Evolutionary conservation across 2,113 vertebrate genomes (phyloP).

Genomic region (Aepyceros melampus): DNA sequence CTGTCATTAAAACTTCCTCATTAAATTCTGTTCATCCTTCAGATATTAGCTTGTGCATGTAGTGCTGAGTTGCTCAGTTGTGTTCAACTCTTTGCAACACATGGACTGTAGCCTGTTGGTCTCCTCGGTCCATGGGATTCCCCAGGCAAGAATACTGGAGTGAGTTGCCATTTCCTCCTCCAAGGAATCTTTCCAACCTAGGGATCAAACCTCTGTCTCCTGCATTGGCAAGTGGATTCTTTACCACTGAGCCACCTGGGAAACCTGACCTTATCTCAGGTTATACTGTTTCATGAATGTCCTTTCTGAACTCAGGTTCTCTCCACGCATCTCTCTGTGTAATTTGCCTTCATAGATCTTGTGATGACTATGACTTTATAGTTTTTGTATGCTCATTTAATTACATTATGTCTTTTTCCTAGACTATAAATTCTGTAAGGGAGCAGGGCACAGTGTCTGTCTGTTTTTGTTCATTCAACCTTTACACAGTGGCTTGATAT

Average conservation of each 20-base stretch:
- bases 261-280: background rate
- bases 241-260: background rate
- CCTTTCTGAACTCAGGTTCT: background rate
- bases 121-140: background rate
- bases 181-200: background rate
- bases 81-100: background rate
- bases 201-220: background rate
- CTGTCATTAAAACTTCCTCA: background rate
- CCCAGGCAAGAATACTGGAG: background rate
- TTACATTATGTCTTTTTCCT: background rate
- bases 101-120: background rate
- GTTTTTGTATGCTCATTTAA: background rate
- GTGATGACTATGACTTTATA: background rate
- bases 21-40: background rate
- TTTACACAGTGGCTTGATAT: background rate
- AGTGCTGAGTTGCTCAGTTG: background rate
- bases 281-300: background rate
- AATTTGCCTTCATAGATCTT: background rate
- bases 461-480: background rate
- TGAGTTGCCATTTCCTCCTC: background rate
- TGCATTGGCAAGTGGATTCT: background rate
- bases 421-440: background rate
- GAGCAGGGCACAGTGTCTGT: background rate
- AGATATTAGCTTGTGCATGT: background rate
- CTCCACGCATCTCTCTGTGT: background rate